A percentile compares a stretch with the other conserved stretches of the same genome.
phyloP scores from a whole-genome alignment of 2,797 vertebrate species.

The Columba guinea region DNA sequence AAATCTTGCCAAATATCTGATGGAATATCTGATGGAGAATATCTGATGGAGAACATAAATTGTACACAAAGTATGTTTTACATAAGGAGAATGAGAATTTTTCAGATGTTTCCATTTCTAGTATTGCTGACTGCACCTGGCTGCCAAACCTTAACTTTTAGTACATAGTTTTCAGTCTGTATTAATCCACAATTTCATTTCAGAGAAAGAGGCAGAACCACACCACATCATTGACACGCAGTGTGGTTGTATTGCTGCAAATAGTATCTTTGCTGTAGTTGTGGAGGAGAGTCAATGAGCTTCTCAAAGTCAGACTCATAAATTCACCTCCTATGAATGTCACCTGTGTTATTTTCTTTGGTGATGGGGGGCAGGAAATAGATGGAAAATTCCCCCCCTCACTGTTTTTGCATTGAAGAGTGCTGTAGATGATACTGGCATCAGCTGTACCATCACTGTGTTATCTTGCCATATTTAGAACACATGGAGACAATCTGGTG shows the following conservation, averaged over 20 bases:
- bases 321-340: neutral
- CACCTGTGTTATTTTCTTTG: neutral
- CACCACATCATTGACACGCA: neutral
- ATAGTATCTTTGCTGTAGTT: neutral
- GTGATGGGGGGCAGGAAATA: neutral
- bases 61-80: neutral
- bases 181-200: neutral
- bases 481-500: neutral
- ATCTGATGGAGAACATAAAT: neutral
- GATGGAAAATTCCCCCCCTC: neutral
- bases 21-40: neutral
- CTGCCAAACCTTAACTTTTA: neutral
- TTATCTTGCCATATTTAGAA: neutral
- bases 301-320: neutral
- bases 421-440: neutral
- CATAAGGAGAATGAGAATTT: neutral
- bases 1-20: neutral
- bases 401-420: neutral
- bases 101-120: neutral
- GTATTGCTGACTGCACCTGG: neutral
- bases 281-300: neutral
- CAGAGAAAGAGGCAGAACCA: neutral
- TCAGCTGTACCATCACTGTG: neutral
- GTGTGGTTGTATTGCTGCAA: accelerated
- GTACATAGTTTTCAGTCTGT: neutral